phyloP scores from a whole-genome alignment of 1,140 invertebrate species.

The Drosophila ironensis region DNA sequence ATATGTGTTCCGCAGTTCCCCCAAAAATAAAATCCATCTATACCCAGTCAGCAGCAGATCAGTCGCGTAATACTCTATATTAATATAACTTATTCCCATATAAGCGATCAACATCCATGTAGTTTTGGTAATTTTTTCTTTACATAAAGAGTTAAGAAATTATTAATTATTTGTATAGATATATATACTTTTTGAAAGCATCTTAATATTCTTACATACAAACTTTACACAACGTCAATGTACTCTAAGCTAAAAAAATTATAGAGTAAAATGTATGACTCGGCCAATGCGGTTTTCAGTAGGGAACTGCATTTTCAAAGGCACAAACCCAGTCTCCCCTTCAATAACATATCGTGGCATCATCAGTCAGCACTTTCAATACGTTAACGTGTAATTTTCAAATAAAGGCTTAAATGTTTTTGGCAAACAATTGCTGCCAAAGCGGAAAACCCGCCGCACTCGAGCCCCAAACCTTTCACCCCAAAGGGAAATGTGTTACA shows the following conservation, averaged over 20 bases:
- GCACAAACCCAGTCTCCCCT: background rate
- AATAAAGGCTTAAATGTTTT: constrained; percentile 78
- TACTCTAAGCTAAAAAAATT: too few species aligned
- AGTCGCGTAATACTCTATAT: background rate
- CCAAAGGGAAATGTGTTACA: constrained; percentile 71
- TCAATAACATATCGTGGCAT: background rate
- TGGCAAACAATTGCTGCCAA: constrained; percentile 68
- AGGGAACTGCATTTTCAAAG: background rate
- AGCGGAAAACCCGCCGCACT: background rate
- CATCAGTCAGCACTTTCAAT: constrained; percentile 36
- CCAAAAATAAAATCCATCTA: constrained; percentile 35
- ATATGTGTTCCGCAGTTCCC: constrained; percentile 66
- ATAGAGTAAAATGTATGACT: too few species aligned
- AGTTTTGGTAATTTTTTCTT: too few species aligned
- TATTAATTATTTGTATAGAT: too few species aligned
- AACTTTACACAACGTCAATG: too few species aligned
- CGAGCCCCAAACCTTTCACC: background rate
- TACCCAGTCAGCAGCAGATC: background rate
- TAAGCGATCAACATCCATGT: too few species aligned
- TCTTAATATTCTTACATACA: too few species aligned
- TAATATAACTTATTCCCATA: background rate
- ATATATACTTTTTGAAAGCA: too few species aligned
- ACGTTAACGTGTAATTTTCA: constrained; percentile 79
- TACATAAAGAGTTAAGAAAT: too few species aligned
- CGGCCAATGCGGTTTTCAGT: constrained; percentile 20